Base-by-base conservation (phyloP, 2,113 vertebrate species). In the Oplegnathus fasciatus region DNA sequence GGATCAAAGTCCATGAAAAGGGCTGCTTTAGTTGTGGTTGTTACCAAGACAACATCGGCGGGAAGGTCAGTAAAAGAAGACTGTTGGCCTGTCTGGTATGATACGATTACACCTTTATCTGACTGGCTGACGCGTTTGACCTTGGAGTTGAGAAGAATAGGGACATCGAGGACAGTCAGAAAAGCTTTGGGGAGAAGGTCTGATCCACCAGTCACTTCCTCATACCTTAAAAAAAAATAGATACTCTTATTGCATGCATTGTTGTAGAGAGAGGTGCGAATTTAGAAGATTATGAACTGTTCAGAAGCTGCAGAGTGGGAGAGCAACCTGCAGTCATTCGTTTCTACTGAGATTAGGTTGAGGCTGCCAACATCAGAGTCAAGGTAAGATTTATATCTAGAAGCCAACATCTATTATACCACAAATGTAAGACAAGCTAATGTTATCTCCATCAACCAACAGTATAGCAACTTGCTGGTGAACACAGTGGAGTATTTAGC, bases 11-110 rank as follows among this genome's bases (percentile, higher is more conserved):
- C 81, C 0, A 97, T 94, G 4, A 88, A 94, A 0, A 96, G 82
- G 6, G 94, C 90, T 3, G 97, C 96, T 83, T 92, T 97, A 75
- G 96, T 92, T 0, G 96, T 95, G 73, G 91, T 83, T 0, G 96
- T 96, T 68, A 97, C 90, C 0, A 97, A 88, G 66, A 92, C 93
- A 0, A 78, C 86, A 5, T 96, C 95, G 0, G 93, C 94, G 0
- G 50, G 10, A 65, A 90, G 24, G 2, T 84, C 20, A 0, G 1
- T 65, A 1, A 86, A 3, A 40, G 52, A 15, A 0, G 50, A 55
- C 6, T 67, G 1, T 1, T 34, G 5, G 1, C 2, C 24, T 2
- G 4, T 70, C n/a, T 82, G 68, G 24, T 90, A 89, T 0, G 50
- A 80, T 5, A 92, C 77, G 5, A 3, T 1, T 0, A 90, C 86